These are phyloP conservation scores for Lutjanus erythropterus DNA, from an alignment of 2,113 vertebrate genomes.

Conservation along the genomic window DNA sequence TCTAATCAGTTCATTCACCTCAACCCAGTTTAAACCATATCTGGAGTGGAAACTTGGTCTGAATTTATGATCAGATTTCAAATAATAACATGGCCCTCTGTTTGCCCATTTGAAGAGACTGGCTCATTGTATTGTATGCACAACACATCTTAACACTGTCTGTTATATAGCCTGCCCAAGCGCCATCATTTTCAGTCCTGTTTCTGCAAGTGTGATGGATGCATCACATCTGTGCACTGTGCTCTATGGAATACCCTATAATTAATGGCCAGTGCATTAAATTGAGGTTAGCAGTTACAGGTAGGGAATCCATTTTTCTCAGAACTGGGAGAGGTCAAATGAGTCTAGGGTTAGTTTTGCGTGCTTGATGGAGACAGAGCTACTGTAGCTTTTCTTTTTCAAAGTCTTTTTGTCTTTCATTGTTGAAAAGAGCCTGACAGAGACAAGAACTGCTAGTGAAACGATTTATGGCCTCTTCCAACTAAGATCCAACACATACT, in stretches of 20 bases:
- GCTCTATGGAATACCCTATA: background rate
- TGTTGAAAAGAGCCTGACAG: constrained; percentile 39
- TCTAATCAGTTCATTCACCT: constrained; percentile 3
- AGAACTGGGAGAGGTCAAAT: constrained; percentile 28
- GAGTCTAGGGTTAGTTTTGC: constrained; percentile 32
- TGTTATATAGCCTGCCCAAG: constrained; percentile 33
- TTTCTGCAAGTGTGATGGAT: constrained; percentile 46
- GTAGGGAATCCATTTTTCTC: constrained; percentile 43
- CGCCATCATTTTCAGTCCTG: background rate
- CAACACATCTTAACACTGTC: background rate
- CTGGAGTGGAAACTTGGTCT: constrained; percentile 47
- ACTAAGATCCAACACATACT: constrained; percentile 48
- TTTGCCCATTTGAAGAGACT: constrained; percentile 12
- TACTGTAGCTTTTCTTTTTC: constrained; percentile 29
- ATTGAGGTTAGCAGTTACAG: constrained; percentile 35
- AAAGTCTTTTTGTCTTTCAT: constrained; percentile 44
- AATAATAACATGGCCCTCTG: constrained; percentile 1
- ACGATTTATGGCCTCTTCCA: constrained; percentile 47
- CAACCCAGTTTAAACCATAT: constrained; percentile 31
- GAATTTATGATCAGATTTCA: constrained; percentile 36
- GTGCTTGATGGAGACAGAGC: constrained; percentile 16
- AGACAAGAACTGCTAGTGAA: constrained; percentile 5
- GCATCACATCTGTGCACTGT: constrained; percentile 51
- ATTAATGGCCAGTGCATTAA: constrained; percentile 49
- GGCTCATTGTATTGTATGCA: background rate